phyloP scores from a whole-genome alignment of 2,113 vertebrate species.

The Ia io region DNA sequence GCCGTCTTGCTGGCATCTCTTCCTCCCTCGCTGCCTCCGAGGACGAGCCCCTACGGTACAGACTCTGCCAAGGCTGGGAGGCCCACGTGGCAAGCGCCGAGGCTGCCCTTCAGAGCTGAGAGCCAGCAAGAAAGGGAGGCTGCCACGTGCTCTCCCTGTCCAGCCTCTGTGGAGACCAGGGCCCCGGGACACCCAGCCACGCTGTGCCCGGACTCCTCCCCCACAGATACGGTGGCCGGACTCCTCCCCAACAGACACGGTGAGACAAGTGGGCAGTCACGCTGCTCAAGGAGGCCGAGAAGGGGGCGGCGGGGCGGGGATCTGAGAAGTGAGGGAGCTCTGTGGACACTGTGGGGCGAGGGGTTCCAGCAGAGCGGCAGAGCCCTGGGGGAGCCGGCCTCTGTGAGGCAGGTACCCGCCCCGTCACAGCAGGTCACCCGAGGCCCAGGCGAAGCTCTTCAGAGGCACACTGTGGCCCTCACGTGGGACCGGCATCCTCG shows the following conservation, averaged over 20 bases:
- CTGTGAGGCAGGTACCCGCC: neutral
- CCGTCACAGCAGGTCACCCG: rapidly evolving
- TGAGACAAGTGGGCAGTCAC: neutral
- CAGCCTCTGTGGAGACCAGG: neutral
- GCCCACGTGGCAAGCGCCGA: rapidly evolving
- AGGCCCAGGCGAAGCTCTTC: neutral
- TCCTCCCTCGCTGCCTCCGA: neutral
- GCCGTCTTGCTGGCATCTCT: neutral
- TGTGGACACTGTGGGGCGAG: rapidly evolving
- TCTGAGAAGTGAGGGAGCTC: neutral
- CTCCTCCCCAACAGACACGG: neutral
- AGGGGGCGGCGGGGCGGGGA: neutral
- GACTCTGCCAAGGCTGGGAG: neutral
- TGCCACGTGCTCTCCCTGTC: neutral
- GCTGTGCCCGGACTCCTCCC: neutral
- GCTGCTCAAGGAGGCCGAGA: neutral
- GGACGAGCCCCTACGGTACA: neutral
- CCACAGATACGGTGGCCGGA: too few relatives aligned
- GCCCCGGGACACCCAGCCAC: neutral
- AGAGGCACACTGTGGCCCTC: neutral
- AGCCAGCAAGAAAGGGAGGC: neutral
- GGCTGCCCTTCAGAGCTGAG: neutral
- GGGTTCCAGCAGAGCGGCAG: neutral
- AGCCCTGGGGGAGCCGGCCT: neutral
- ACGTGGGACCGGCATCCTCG: rapidly evolving